Conservation (phyloP, 2,113 vertebrate species). For the Colaptes auratus region DNA sequence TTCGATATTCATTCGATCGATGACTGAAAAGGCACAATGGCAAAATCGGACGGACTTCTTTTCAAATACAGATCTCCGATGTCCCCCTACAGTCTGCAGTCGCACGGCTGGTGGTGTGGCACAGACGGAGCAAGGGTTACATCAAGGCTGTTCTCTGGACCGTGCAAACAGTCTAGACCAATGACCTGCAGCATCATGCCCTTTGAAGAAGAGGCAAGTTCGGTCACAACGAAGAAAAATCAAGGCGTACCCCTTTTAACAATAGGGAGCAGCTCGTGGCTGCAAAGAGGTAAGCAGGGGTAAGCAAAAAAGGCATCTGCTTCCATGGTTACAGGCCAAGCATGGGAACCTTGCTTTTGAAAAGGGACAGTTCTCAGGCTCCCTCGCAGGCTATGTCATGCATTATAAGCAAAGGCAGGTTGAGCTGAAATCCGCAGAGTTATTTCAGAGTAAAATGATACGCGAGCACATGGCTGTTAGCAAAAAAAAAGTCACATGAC, state of each 20-base stretch:
- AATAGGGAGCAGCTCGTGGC: slow-evolving; percentile 91
- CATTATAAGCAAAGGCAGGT: slow-evolving; percentile 89
- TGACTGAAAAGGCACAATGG: slow-evolving; percentile 99
- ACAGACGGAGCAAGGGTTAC: slow-evolving; percentile 94
- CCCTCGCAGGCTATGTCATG: slow-evolving; percentile 91
- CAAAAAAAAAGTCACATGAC: slow-evolving; percentile 89
- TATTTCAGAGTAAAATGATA: slow-evolving; percentile 92
- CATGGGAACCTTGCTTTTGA: slow-evolving; percentile 96
- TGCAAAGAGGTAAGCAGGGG: slow-evolving; percentile 98
- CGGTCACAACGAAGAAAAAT: slow-evolving; percentile 91
- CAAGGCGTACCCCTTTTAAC: slow-evolving; percentile 90
- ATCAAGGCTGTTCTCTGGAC: slow-evolving; percentile 97
- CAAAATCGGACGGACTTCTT: slow-evolving; percentile 96
- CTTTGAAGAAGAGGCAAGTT: slow-evolving; percentile 97
- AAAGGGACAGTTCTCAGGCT: slow-evolving; percentile 94
- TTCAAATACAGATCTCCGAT: slow-evolving; percentile 96
- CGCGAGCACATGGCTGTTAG: slow-evolving; percentile 85
- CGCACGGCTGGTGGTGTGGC: slow-evolving; percentile 87
- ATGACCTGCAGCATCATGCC: slow-evolving; percentile 93
- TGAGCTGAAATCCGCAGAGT: slow-evolving; percentile 85
- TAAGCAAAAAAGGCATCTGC: slow-evolving; percentile 93
- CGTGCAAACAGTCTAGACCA: slow-evolving; percentile 97
- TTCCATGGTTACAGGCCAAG: slow-evolving; percentile 99
- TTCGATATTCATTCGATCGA: slow-evolving; percentile 99
- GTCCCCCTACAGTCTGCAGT: slow-evolving; percentile 92